Conservation (phyloP, 1,140 invertebrate species). For the Caerostris darwini region DNA sequence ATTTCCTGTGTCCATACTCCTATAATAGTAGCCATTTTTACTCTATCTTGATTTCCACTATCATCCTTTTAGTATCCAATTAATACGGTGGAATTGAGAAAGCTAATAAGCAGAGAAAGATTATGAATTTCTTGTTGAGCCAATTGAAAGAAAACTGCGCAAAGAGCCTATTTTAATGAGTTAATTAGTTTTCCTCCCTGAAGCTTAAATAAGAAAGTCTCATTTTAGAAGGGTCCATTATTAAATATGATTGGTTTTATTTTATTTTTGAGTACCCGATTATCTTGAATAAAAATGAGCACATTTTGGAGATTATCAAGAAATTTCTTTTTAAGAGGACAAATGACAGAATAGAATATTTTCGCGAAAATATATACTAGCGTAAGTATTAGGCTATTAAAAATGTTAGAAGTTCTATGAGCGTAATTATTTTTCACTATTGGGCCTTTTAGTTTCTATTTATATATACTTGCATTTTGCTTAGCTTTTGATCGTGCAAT, state of each 20-base stretch:
- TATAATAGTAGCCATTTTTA: not conserved
- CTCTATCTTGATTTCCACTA: not conserved
- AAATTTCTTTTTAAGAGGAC: constrained; percentile 30
- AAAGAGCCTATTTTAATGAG: constrained; percentile 54
- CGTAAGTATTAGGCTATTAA: not conserved
- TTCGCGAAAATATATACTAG: not conserved
- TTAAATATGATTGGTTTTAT: constrained; percentile 45
- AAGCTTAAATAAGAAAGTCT: constrained; percentile 32
- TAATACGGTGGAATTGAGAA: constrained; percentile 13
- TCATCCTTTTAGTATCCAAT: constrained; percentile 14
- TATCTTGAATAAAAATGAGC: constrained; percentile 27
- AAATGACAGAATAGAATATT: not conserved
- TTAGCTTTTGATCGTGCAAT: not conserved
- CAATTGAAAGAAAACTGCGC: constrained; percentile 9
- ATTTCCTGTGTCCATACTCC: not conserved
- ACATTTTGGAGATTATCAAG: constrained; percentile 29
- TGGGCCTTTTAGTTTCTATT: not conserved
- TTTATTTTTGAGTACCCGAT: constrained; percentile 39
- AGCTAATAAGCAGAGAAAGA: constrained; percentile 26
- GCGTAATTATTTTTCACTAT: not conserved
- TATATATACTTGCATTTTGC: not conserved
- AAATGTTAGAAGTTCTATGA: not conserved
- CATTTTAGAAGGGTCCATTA: constrained; percentile 15
- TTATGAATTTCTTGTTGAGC: constrained; percentile 1
- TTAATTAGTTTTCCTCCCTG: constrained; percentile 39